phyloP scores from a whole-genome alignment of 2,888 invertebrate species.

The Torymus aiolomorphi region DNA sequence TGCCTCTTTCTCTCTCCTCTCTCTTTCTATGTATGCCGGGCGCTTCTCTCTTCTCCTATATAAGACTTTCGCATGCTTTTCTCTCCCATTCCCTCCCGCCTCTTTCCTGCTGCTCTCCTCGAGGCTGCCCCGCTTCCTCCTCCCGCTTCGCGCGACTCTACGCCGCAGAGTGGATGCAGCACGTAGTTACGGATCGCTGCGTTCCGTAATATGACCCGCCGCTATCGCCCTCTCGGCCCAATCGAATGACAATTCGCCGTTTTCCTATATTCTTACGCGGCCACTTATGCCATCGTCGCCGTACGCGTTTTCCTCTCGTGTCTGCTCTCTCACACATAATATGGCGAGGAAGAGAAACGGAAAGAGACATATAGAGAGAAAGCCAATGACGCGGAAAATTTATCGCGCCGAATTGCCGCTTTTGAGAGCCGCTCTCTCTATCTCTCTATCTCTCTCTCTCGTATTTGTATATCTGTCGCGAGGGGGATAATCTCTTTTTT shows the following conservation, averaged over 20 bases:
- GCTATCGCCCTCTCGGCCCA: constrained; percentile 19
- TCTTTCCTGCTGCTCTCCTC: constrained; percentile 14
- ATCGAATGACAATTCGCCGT: constrained; percentile 50
- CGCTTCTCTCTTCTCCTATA: constrained; percentile 15
- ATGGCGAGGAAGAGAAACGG: too few species aligned
- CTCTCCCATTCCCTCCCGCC: not conserved
- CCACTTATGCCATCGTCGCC: constrained; percentile 37
- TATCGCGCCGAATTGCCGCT: constrained; percentile 31
- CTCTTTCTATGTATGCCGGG: constrained; percentile 43
- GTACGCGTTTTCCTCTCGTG: constrained; percentile 9
- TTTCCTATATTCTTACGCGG: constrained; percentile 44
- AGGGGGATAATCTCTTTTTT: constrained; percentile 26
- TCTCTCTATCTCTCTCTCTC: too few species aligned
- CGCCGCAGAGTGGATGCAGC: constrained; percentile 43
- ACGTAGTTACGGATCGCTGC: constrained; percentile 54
- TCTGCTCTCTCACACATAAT: not conserved
- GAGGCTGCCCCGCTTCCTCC: not conserved
- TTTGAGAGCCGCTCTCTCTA: not conserved
- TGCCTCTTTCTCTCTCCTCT: constrained; percentile 20
- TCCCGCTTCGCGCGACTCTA: constrained; percentile 9
- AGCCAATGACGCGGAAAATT: constrained; percentile 48
- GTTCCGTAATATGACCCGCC: constrained; percentile 35
- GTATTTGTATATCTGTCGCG: not conserved
- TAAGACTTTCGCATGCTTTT: constrained; percentile 11
- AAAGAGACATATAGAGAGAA: not conserved